phyloP scores from a whole-genome alignment of 2,797 vertebrate genomes.

The Amphiprion clarkii region DNA sequence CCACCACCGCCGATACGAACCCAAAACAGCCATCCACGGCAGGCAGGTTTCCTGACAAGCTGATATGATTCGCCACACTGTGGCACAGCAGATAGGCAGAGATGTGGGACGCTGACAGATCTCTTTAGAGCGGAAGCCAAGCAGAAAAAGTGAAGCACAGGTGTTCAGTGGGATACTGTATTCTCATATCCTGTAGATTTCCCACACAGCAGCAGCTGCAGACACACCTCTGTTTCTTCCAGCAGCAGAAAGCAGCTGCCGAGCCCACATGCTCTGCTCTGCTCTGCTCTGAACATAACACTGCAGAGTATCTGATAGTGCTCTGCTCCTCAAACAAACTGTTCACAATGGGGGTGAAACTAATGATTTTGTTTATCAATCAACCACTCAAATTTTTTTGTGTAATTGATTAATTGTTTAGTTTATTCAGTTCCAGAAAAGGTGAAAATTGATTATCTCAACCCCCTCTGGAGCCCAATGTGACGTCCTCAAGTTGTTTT shows the following conservation, averaged over 20 bases:
- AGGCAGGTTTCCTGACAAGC: slow-evolving; percentile 64
- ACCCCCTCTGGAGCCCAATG: not conserved
- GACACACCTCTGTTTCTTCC: slow-evolving; percentile 50
- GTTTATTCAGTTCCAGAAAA: not conserved
- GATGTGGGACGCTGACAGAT: slow-evolving; percentile 78
- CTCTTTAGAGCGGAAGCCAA: slow-evolving; percentile 76
- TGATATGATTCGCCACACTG: slow-evolving; percentile 48
- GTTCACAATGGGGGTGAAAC: not conserved
- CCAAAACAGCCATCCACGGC: slow-evolving; percentile 31
- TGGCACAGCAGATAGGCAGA: slow-evolving; percentile 46
- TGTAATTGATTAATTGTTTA: not conserved
- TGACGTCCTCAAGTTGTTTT: not conserved
- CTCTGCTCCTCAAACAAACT: slow-evolving; percentile 32
- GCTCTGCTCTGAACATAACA: slow-evolving; percentile 44
- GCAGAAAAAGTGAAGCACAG: slow-evolving; percentile 83
- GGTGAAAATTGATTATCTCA: not conserved
- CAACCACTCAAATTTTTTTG: not conserved
- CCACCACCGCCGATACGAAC: slow-evolving; percentile 41
- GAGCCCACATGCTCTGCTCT: slow-evolving; percentile 64
- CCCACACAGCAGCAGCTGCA: slow-evolving; percentile 68
- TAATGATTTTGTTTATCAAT: not conserved
- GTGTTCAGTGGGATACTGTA: slow-evolving; percentile 82
- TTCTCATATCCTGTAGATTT: slow-evolving; percentile 69
- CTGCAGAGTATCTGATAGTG: slow-evolving; percentile 41
- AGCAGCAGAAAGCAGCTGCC: slow-evolving; percentile 66